Evolutionary conservation across 2,797 vertebrate genomes (phyloP).

Genomic region (Coregonus suidteri): DNA sequence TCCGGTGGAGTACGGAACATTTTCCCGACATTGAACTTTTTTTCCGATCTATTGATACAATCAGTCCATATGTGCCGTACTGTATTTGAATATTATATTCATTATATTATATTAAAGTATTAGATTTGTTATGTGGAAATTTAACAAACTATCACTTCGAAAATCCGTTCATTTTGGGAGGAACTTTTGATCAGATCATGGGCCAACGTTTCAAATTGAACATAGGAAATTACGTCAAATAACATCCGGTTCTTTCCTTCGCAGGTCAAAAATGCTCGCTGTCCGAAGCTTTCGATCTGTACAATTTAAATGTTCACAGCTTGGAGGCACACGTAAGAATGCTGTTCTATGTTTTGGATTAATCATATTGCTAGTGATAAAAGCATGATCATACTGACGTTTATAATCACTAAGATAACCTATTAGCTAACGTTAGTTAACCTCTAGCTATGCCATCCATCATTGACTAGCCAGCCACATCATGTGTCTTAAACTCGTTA

Average conservation of each 20-base stretch:
- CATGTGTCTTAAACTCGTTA: slow-evolving; percentile 23
- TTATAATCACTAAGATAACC: neutral
- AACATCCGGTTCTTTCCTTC: slow-evolving; percentile 33
- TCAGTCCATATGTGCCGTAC: neutral
- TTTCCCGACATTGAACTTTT: neutral
- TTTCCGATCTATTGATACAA: neutral
- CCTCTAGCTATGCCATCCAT: neutral
- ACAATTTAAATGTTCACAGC: slow-evolving; percentile 23
- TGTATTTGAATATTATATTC: neutral
- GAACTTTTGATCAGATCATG: neutral
- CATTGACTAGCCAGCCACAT: slow-evolving; percentile 11
- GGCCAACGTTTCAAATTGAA: neutral
- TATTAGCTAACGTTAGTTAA: neutral
- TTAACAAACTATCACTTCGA: neutral
- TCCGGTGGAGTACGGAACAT: neutral
- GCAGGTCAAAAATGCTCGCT: slow-evolving; percentile 59
- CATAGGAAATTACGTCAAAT: slow-evolving; percentile 11
- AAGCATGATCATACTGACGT: neutral
- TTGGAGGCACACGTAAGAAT: slow-evolving; percentile 39
- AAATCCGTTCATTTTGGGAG: neutral
- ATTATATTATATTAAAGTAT: neutral
- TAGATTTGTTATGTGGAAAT: neutral
- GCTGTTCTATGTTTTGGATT: neutral
- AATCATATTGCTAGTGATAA: neutral
- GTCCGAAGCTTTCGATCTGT: slow-evolving; percentile 42